Conservation (phyloP, 2,797 vertebrate genomes). For the Manis pentadactyla region DNA sequence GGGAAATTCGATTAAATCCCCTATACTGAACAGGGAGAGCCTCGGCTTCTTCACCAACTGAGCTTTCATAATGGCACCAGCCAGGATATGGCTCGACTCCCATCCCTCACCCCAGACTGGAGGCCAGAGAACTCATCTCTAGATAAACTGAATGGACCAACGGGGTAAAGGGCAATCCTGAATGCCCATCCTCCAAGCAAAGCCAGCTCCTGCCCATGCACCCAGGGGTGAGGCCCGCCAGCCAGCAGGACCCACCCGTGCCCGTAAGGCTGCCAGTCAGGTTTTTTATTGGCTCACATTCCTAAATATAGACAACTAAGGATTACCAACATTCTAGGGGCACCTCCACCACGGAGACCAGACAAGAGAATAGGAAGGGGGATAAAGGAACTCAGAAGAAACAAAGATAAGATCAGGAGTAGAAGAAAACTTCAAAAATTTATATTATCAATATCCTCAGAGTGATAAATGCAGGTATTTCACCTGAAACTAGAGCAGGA, state of each 20-base stretch:
- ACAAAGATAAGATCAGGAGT: not conserved
- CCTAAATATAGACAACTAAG: not conserved
- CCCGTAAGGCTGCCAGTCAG: not conserved
- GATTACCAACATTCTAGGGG: not conserved
- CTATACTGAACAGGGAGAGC: not conserved
- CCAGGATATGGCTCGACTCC: not conserved
- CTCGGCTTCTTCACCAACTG: not conserved
- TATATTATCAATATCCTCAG: not conserved
- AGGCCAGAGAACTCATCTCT: not conserved
- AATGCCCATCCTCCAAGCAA: not conserved
- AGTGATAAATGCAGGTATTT: slow-evolving; percentile 23
- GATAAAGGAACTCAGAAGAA: not conserved
- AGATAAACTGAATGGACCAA: not conserved
- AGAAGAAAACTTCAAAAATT: not conserved
- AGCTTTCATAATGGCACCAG: not conserved
- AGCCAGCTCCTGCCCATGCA: not conserved
- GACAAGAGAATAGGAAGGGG: not conserved
- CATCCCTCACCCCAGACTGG: not conserved
- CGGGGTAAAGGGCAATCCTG: not conserved
- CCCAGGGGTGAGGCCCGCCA: not conserved
- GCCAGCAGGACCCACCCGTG: not conserved
- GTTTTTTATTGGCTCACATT: not conserved
- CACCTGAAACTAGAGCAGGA: not conserved
- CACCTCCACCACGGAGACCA: not conserved
- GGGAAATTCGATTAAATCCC: not conserved